Percentiles rank a stretch among this genome's conserved stretches.
Conservation (phyloP, 92 coral and sea anemone species). For the Palythoa grandis region DNA sequence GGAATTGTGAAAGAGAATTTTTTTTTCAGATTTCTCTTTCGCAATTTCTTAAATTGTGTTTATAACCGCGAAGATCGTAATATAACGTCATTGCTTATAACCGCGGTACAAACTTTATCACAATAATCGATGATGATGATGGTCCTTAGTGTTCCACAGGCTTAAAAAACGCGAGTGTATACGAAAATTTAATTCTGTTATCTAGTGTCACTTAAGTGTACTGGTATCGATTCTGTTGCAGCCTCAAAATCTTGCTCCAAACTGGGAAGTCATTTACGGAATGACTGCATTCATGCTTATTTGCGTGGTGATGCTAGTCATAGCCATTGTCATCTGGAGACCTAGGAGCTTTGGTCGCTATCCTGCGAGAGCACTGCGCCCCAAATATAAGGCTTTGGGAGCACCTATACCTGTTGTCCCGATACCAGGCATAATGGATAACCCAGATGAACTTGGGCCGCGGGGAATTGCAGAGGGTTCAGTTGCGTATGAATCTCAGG, state of each 20-base stretch:
- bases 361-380: conserved; percentile 88
- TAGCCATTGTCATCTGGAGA: conserved; percentile 97
- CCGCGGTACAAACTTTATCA: too few species aligned
- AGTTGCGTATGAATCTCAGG: conserved; percentile 71
- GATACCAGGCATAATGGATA: conserved; percentile 94
- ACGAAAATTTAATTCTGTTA: neutral
- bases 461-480: conserved; percentile 95
- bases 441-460: conserved; percentile 87
- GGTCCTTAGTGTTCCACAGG: too few species aligned
- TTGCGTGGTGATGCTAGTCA: conserved; percentile 88
- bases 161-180: too few species aligned
- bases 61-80: too few species aligned
- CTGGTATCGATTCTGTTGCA: conserved; percentile 29
- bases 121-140: too few species aligned
- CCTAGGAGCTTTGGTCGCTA: conserved; percentile 91
- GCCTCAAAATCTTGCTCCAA: conserved; percentile 95
- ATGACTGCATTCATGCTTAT: conserved; percentile 96
- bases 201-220: neutral
- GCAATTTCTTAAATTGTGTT: too few species aligned
- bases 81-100: too few species aligned
- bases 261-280: conserved; percentile 93
- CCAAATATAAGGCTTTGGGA: conserved; percentile 96
- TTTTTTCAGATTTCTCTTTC: too few species aligned
- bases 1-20: too few species aligned
- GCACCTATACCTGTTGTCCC: conserved; percentile 99